Evolutionary conservation across 1,140 invertebrate genomes (phyloP).

Genomic region (Anoplophora glabripennis): DNA sequence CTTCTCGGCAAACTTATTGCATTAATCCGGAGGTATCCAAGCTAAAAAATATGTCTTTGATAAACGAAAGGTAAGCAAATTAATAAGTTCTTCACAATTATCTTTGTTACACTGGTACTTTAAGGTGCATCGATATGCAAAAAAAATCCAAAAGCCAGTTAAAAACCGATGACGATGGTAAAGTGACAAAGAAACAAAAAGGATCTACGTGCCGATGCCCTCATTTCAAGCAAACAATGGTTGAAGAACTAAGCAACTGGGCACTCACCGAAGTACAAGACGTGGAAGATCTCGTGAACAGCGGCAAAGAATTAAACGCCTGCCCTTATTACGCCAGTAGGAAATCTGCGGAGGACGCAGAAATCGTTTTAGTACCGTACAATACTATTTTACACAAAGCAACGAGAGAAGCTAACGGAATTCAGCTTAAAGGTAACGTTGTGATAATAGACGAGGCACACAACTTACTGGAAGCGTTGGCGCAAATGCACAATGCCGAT

Average conservation of each 20-base stretch:
- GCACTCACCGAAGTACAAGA: slow-evolving; percentile 74
- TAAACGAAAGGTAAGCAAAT: slow-evolving; percentile 79
- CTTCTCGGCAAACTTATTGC: slow-evolving; percentile 91
- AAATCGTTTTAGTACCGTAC: slow-evolving; percentile 82
- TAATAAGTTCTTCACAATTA: background rate
- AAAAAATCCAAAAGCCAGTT: slow-evolving; percentile 61
- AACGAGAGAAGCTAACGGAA: slow-evolving; percentile 78
- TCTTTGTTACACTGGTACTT: slow-evolving; percentile 27
- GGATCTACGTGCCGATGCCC: slow-evolving; percentile 59
- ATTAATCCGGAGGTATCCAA: slow-evolving; percentile 80
- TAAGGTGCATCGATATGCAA: slow-evolving; percentile 83
- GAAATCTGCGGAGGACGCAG: slow-evolving; percentile 73
- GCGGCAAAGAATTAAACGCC: slow-evolving; percentile 67
- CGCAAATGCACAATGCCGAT: slow-evolving; percentile 78
- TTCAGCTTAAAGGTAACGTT: slow-evolving; percentile 80
- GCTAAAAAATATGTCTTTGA: slow-evolving; percentile 74
- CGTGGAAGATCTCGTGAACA: slow-evolving; percentile 80
- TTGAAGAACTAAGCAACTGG: slow-evolving; percentile 63
- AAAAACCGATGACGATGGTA: slow-evolving; percentile 59
- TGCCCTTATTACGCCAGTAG: slow-evolving; percentile 91
- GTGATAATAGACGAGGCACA: slow-evolving; percentile 97
- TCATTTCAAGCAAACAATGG: slow-evolving; percentile 63
- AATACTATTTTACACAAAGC: slow-evolving; percentile 83
- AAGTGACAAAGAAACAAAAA: slow-evolving; percentile 58
- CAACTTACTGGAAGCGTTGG: slow-evolving; percentile 89